A percentile compares a stretch with the other conserved stretches of the same genome.
Conservation (phyloP, 30 jellyfish, hydroid and myxozoan genomes). For the Hydractinia symbiolongicarpus region DNA sequence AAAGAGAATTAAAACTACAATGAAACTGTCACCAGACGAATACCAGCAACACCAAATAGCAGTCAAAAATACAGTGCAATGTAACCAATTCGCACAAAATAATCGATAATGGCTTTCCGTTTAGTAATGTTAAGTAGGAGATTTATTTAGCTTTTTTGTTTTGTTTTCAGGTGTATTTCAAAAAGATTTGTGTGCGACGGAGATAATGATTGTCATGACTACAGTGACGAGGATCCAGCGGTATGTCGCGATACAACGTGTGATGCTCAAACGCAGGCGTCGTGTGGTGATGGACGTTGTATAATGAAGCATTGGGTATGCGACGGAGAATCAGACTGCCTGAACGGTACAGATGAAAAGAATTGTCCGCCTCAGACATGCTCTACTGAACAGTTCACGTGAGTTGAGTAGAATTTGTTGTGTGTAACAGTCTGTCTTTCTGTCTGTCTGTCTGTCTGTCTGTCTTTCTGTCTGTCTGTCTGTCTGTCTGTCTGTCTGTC, state of each 20-base stretch:
- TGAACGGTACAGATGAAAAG: constrained; percentile 79
- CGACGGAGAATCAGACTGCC: constrained; percentile 87
- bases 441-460: neutral
- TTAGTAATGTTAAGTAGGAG: neutral
- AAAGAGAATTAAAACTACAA: too few species aligned
- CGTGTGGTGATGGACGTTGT: constrained; percentile 73
- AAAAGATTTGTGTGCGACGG: constrained; percentile 78
- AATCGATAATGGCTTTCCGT: too few species aligned
- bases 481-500: neutral
- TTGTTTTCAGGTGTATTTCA: constrained; percentile 62
- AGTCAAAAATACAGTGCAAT: too few species aligned
- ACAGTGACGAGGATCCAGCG: constrained; percentile 72
- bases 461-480: neutral
- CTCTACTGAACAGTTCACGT: constrained; percentile 56
- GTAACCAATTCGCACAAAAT: too few species aligned
- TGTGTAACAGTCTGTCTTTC: too few species aligned
- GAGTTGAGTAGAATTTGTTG: neutral
- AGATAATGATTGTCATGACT: constrained; percentile 89
- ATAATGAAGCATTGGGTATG: constrained; percentile 81
- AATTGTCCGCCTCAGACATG: constrained; percentile 64
- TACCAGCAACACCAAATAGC: too few species aligned
- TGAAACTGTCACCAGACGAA: too few species aligned
- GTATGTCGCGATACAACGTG: constrained; percentile 63
- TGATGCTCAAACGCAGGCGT: constrained; percentile 40
- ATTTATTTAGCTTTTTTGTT: neutral